These are phyloP conservation scores for Dinoponera quadriceps DNA, from an alignment of 1,140 invertebrate species.

Conservation along the genomic window DNA sequence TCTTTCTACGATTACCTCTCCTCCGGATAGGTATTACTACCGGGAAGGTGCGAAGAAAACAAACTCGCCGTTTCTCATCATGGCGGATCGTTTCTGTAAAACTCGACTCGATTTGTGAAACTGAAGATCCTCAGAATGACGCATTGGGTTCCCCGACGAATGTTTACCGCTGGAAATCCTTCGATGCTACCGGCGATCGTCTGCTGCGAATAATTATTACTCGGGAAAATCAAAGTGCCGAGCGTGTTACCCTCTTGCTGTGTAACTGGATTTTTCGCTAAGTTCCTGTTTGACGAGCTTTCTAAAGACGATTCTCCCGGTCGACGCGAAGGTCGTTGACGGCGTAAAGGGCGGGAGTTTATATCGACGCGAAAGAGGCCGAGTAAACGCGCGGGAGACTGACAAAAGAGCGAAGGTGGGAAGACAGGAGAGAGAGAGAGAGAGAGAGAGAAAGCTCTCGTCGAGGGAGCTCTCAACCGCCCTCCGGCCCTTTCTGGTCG, in stretches of 20 bases:
- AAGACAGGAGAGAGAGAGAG: conserved; percentile 23
- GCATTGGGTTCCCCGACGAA: background rate
- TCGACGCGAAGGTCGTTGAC: conserved; percentile 12
- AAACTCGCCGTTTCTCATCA: background rate
- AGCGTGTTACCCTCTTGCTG: too few relatives aligned
- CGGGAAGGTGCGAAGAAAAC: background rate
- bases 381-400: background rate
- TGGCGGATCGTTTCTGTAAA: conserved; percentile 29
- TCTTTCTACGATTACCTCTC: conserved; percentile 32
- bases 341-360: background rate
- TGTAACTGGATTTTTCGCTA: conserved; percentile 27
- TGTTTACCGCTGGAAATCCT: background rate
- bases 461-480: conserved; percentile 30
- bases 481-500: conserved; percentile 13
- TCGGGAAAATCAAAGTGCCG: too few relatives aligned
- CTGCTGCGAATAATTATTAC: background rate
- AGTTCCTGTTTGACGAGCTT: background rate
- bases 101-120: background rate
- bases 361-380: conserved; percentile 6
- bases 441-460: conserved; percentile 7
- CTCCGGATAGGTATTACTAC: background rate
- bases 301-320: background rate
- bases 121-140: background rate
- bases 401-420: conserved; percentile 18
- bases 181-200: background rate